Conservation (phyloP, 2,113 vertebrate genomes). For the Hydropotes inermis region DNA sequence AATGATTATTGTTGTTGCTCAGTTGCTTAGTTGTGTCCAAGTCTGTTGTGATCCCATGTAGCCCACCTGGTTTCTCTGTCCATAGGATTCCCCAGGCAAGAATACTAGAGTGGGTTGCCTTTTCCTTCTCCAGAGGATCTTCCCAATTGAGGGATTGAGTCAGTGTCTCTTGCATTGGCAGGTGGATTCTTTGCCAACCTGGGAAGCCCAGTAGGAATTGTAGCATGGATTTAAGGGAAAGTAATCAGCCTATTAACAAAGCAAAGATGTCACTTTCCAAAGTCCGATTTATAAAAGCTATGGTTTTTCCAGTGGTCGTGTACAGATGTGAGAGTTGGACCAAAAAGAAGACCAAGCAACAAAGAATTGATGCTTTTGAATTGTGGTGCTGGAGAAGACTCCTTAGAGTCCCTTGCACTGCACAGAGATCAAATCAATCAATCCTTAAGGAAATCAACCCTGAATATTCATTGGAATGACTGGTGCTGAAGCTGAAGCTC, state of each 20-base stretch:
- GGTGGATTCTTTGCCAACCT: not conserved
- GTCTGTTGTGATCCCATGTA: not conserved
- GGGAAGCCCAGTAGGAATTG: not conserved
- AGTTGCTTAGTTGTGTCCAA: not conserved
- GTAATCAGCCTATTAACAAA: not conserved
- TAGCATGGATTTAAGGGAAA: not conserved
- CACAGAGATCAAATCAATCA: not conserved
- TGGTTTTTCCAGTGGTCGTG: not conserved
- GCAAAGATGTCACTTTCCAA: not conserved
- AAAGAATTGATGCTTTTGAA: not conserved
- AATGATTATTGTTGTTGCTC: not conserved
- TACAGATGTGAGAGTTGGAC: not conserved
- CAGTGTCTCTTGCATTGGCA: not conserved
- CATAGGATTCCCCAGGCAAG: not conserved
- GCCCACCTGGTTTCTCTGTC: not conserved
- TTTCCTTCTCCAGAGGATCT: not conserved
- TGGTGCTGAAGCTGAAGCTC: not conserved
- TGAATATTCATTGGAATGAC: not conserved
- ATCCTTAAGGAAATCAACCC: not conserved
- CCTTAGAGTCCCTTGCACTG: not conserved
- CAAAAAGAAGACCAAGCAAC: not conserved
- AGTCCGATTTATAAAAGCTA: not conserved
- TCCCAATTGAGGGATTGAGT: not conserved
- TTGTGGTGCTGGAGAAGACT: not conserved
- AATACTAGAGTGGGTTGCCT: not conserved